Evolutionary conservation across 2,888 invertebrate genomes (phyloP).

Genomic region (Cepaea hortensis): DNA sequence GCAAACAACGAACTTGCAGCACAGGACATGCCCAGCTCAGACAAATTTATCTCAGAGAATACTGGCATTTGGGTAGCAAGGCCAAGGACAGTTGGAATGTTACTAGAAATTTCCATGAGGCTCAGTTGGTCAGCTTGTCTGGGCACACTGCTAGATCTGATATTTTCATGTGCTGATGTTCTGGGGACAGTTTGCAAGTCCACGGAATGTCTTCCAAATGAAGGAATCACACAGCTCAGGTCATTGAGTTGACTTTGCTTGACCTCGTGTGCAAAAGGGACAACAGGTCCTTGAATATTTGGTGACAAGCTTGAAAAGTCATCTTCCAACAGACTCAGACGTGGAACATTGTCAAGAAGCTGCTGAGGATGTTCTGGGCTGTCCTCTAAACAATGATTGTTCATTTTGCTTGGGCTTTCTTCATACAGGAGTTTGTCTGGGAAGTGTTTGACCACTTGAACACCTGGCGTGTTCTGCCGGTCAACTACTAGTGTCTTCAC

Average conservation of each 20-base stretch:
- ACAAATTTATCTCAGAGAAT: background rate
- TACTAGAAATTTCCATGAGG: background rate
- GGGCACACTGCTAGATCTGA: background rate
- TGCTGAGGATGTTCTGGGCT: background rate
- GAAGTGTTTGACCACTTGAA: background rate
- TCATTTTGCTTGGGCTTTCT: background rate
- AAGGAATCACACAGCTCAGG: background rate
- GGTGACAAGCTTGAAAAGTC: background rate
- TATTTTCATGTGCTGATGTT: too few species aligned
- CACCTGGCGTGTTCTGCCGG: background rate
- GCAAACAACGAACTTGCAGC: background rate
- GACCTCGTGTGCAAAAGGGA: background rate
- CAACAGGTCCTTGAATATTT: background rate
- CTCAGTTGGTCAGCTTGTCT: background rate
- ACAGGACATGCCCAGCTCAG: background rate
- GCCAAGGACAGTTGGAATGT: too few species aligned
- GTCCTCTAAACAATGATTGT: background rate
- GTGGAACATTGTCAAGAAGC: conserved; percentile 15
- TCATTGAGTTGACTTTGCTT: background rate
- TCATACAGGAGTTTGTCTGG: conserved; percentile 13
- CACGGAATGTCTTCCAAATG: background rate
- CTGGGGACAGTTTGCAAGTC: background rate
- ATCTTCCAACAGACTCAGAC: background rate
- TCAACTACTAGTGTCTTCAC: background rate
- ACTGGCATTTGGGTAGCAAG: background rate